Conservation (phyloP, 2,797 vertebrate species). For the Propithecus deckenii region DNA sequence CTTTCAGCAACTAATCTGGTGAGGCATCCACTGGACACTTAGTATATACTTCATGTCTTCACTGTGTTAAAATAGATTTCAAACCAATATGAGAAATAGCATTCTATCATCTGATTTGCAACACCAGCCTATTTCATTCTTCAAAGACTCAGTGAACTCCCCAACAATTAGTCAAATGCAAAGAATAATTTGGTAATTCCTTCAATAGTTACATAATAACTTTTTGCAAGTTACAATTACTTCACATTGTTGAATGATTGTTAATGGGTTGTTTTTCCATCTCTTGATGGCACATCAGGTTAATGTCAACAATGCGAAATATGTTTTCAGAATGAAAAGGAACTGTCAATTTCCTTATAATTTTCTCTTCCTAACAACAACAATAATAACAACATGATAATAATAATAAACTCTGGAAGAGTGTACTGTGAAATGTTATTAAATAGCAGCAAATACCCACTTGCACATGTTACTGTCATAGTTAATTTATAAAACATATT, state of each 20-base stretch:
- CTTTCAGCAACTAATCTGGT: constrained; percentile 44
- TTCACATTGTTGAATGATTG: constrained; percentile 1
- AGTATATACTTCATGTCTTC: constrained; percentile 45
- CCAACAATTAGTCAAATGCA: not conserved
- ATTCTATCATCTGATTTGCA: constrained; percentile 34
- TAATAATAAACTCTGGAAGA: constrained; percentile 17
- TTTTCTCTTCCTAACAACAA: not conserved
- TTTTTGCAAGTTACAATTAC: constrained; percentile 38
- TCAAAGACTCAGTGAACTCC: constrained; percentile 23
- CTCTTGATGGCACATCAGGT: not conserved
- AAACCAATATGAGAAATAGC: constrained; percentile 43
- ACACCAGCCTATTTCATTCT: not conserved
- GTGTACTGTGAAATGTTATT: constrained; percentile 8
- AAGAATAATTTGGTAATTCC: constrained; percentile 14
- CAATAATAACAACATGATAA: not conserved
- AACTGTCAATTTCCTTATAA: constrained; percentile 29
- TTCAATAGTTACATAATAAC: constrained; percentile 18
- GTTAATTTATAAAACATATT: constrained; percentile 29
- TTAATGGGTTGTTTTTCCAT: constrained; percentile 20
- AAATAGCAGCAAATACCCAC: constrained; percentile 22
- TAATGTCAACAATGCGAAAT: constrained; percentile 47
- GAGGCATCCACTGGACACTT: not conserved
- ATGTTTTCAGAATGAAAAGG: constrained; percentile 54
- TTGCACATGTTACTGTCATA: not conserved
- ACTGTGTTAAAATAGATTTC: constrained; percentile 45